Evolutionary conservation across 2,888 invertebrate genomes (phyloP).

Genomic region (Tubulanus polymorphus): DNA sequence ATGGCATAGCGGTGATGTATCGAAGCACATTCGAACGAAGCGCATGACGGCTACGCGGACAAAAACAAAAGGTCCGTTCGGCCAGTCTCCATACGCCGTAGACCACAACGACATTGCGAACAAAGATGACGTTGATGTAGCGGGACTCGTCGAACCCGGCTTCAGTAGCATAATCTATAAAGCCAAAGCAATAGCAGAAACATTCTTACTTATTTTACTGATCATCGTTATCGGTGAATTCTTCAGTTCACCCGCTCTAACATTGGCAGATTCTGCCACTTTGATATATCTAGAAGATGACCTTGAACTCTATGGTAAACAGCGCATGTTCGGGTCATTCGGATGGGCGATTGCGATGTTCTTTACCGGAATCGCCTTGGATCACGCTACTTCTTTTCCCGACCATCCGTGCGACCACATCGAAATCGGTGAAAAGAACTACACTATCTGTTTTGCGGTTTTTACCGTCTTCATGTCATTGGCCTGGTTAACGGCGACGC

Average conservation of each 20-base stretch:
- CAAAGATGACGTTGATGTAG: conserved; percentile 24
- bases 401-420: conserved; percentile 81
- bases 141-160: conserved; percentile 63
- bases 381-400: conserved; percentile 94
- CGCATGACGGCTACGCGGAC: neutral
- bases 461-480: conserved; percentile 96
- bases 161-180: conserved; percentile 92
- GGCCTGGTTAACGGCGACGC: conserved; percentile 85
- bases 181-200: conserved; percentile 82
- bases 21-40: neutral
- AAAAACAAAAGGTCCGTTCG: conserved; percentile 7
- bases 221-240: conserved; percentile 95
- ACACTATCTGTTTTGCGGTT: conserved; percentile 96
- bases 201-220: conserved; percentile 88
- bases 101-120: conserved; percentile 34
- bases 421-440: conserved; percentile 90
- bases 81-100: conserved; percentile 28
- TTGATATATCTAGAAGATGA: conserved; percentile 72
- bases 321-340: conserved; percentile 95
- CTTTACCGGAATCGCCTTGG: conserved; percentile 78
- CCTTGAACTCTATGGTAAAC: conserved; percentile 74
- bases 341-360: conserved; percentile 99
- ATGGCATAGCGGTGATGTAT: neutral
- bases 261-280: conserved; percentile 69
- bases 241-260: conserved; percentile 91